phyloP scores from a whole-genome alignment of 2,797 vertebrate species.

The Knipowitschia caucasica region DNA sequence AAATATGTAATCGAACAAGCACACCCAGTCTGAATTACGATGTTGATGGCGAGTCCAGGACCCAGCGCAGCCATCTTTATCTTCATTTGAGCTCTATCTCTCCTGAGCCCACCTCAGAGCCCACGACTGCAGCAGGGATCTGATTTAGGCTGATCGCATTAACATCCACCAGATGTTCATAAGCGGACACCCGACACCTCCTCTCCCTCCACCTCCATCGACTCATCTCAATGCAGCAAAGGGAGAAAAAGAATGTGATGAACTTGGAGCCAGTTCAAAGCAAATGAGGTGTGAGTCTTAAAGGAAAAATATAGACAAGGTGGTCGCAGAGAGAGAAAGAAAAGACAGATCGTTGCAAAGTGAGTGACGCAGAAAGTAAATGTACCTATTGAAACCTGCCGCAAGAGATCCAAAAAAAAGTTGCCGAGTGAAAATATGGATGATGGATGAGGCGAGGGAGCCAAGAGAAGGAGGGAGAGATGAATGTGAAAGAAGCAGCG shows the following conservation, averaged over 20 bases:
- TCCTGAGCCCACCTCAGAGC: conserved; percentile 36
- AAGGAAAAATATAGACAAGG: conserved; percentile 37
- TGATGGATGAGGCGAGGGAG: conserved; percentile 12
- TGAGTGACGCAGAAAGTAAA: conserved; percentile 31
- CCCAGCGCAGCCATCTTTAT: conserved; percentile 28
- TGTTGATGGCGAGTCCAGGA: conserved; percentile 23
- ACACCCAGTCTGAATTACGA: conserved; percentile 5
- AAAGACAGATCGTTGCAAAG: conserved; percentile 22
- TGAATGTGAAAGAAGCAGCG: conserved; percentile 9
- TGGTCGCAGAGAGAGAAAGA: conserved; percentile 5
- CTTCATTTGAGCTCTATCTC: conserved; percentile 27
- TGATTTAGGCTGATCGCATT: conserved; percentile 63
- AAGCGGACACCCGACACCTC: conserved; percentile 55
- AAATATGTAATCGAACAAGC: too few species aligned
- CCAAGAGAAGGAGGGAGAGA: conserved; percentile 8
- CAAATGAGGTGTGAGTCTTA: conserved; percentile 47
- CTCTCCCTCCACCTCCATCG: conserved; percentile 46
- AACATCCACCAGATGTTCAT: conserved; percentile 70
- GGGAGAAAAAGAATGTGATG: conserved; percentile 23
- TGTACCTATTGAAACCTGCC: conserved; percentile 16
- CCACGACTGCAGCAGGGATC: conserved; percentile 48
- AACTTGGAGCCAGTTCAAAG: conserved; percentile 40
- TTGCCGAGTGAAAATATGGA: conserved; percentile 19
- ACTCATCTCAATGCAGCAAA: conserved; percentile 28
- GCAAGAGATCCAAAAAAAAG: conserved; percentile 14